Evolutionary conservation across 2,113 vertebrate species (phyloP).

Genomic region (Ellobius talpinus): DNA sequence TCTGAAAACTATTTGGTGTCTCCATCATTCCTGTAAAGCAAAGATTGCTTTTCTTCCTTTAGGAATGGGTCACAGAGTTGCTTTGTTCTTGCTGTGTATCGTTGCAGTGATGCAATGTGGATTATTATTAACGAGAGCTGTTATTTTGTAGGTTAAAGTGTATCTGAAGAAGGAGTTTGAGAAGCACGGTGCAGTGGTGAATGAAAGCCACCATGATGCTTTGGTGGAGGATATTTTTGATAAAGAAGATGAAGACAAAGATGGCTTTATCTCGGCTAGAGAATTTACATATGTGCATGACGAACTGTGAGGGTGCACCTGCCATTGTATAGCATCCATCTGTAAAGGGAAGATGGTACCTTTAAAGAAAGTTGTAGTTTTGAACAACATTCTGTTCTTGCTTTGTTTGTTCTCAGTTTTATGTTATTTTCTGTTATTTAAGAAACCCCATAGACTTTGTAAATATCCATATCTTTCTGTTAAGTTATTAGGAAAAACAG

Average conservation of each 20-base stretch:
- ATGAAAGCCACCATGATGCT: slow-evolving; percentile 95
- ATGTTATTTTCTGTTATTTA: slow-evolving; percentile 56
- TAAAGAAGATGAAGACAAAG: slow-evolving; percentile 96
- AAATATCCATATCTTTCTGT: slow-evolving; percentile 68
- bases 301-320: slow-evolving; percentile 89
- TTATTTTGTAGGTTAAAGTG: slow-evolving; percentile 92
- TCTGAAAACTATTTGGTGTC: neutral
- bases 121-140: neutral
- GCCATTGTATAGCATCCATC: slow-evolving; percentile 8
- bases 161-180: slow-evolving; percentile 97
- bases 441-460: slow-evolving; percentile 62
- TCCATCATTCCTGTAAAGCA: neutral
- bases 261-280: slow-evolving; percentile 97
- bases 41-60: slow-evolving; percentile 15
- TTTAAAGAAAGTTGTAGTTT: slow-evolving; percentile 73
- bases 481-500: slow-evolving; percentile 72
- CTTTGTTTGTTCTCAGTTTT: slow-evolving; percentile 69
- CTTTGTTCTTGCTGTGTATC: neutral
- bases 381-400: slow-evolving; percentile 51
- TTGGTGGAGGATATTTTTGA: slow-evolving; percentile 96
- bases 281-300: slow-evolving; percentile 98
- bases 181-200: slow-evolving; percentile 93
- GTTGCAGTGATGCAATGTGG: neutral
- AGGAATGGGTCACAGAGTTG: neutral
- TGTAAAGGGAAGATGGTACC: slow-evolving; percentile 32